These are phyloP conservation scores for Priocnemis perturbator DNA, from an alignment of 2,888 invertebrate genomes.

Conservation along the genomic window DNA sequence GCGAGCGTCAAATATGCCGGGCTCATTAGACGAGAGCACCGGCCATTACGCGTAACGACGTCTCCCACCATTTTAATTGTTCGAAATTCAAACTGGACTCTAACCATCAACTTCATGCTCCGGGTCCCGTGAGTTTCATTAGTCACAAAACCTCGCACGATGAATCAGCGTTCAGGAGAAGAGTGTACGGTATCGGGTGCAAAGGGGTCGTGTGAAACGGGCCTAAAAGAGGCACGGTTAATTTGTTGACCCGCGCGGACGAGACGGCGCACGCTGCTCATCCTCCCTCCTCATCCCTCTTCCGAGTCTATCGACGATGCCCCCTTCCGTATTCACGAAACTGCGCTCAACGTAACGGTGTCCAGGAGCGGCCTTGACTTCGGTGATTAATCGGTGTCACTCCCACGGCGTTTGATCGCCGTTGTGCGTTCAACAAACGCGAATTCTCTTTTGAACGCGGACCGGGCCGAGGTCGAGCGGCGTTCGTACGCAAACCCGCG, in stretches of 20 bases:
- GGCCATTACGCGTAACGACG: not conserved
- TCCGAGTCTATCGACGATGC: slow-evolving; percentile 5
- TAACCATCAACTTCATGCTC: slow-evolving; percentile 30
- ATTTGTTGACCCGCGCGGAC: slow-evolving; percentile 42
- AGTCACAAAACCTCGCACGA: slow-evolving; percentile 46
- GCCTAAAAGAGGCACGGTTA: slow-evolving; percentile 48
- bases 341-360: slow-evolving; percentile 38
- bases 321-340: slow-evolving; percentile 40
- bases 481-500: too few species aligned
- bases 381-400: slow-evolving; percentile 42
- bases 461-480: too few species aligned
- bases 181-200: slow-evolving; percentile 56
- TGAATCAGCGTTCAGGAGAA: slow-evolving; percentile 47
- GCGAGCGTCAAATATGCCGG: too few species aligned
- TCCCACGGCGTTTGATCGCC: slow-evolving; percentile 28
- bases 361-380: slow-evolving; percentile 2
- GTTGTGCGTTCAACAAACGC: slow-evolving; percentile 29
- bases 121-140: slow-evolving; percentile 42
- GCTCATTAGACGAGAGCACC: too few species aligned
- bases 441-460: not conserved
- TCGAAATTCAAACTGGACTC: slow-evolving; percentile 27
- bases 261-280: slow-evolving; percentile 17
- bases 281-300: slow-evolving; percentile 14
- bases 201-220: slow-evolving; percentile 56
- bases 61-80: not conserved